Evolutionary conservation across 1,140 invertebrate genomes (phyloP), one percentile per base, ranked within the genome.

Genomic region (Panagrolaimus sp.): DNA sequence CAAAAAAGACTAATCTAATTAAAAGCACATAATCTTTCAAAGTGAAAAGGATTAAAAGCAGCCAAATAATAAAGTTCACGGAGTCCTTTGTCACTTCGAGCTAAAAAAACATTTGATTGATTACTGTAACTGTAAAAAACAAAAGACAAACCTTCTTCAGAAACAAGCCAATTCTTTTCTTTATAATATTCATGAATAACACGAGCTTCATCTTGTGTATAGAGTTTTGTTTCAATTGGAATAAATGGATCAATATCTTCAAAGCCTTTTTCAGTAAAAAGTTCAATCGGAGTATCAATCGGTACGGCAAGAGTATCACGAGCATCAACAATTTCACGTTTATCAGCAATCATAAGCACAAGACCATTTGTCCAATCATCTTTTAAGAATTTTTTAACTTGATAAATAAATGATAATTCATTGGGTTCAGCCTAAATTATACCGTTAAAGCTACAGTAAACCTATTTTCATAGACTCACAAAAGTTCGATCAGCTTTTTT

Each of bases 11-110:
- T n/a, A 69, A 71, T 15, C 5, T 73, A 80, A 44, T 70, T 70
- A 43, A 83, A 79, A 8, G 80, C 78, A 44, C 79, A 83, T 0
- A 83, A 28, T 65, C 80, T 58, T 58, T 82, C 80, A 66, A 79
- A 82, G 62, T 78, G 64, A 44, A 68, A 72, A 6, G 80, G 80
- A 71, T 82, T 82, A 68, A 74, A 83, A 47, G 69, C 80, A 62
- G 77, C 78, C 12, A 82, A 64, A 70, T 83, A 76, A 38, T 76
- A 73, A 17, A 83, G 15, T 62, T 82, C 71, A 43, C 71, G 64
- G 15, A 69, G 62, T 14, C 73, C 80, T 65, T 79, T 77, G 21
- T 79, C 77, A 21, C 58, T 75, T 68, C 63, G 67, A 14, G 67
- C 74, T 70, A 58, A 52, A 80, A 71, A 44, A 73, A 73, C 32